Conservation (phyloP, 2,113 vertebrate species). For the Epinephelus lanceolatus region DNA sequence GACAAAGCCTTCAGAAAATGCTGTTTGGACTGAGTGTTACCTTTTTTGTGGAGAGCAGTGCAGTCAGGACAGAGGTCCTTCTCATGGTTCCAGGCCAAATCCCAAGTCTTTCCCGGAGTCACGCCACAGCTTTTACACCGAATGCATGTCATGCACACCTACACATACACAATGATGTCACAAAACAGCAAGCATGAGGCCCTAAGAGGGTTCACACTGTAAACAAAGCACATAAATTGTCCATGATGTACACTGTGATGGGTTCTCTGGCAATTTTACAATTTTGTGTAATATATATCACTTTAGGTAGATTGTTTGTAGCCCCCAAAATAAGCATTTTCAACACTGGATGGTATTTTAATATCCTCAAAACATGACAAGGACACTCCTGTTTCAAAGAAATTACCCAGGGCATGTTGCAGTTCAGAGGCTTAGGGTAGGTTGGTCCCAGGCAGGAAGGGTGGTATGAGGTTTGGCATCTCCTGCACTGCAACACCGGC, state of each 20-base stretch:
- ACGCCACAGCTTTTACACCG: conserved; percentile 94
- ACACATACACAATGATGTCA: conserved; percentile 31
- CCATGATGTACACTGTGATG: background rate
- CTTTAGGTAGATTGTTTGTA: background rate
- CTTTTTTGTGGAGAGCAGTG: conserved; percentile 87
- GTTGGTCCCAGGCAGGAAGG: conserved; percentile 91
- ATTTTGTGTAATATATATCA: background rate
- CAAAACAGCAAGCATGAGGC: background rate
- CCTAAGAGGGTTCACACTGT: background rate
- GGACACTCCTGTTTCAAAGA: background rate
- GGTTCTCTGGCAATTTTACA: background rate
- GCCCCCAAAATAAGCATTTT: too few relatives aligned
- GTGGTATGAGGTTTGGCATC: conserved; percentile 91
- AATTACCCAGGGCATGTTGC: conserved; percentile 89
- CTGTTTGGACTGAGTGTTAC: conserved; percentile 58
- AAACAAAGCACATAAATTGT: background rate
- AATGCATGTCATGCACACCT: conserved; percentile 93
- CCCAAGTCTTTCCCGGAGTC: conserved; percentile 90
- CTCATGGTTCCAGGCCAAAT: conserved; percentile 88
- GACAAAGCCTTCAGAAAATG: background rate
- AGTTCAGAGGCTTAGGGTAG: conserved; percentile 89
- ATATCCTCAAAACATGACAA: background rate
- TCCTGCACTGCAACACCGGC: conserved; percentile 91
- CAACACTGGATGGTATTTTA: background rate
- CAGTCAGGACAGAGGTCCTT: conserved; percentile 90